These are phyloP conservation scores for Stenodera caucasica DNA, from an alignment of 2,888 invertebrate genomes.

Conservation along the genomic window DNA sequence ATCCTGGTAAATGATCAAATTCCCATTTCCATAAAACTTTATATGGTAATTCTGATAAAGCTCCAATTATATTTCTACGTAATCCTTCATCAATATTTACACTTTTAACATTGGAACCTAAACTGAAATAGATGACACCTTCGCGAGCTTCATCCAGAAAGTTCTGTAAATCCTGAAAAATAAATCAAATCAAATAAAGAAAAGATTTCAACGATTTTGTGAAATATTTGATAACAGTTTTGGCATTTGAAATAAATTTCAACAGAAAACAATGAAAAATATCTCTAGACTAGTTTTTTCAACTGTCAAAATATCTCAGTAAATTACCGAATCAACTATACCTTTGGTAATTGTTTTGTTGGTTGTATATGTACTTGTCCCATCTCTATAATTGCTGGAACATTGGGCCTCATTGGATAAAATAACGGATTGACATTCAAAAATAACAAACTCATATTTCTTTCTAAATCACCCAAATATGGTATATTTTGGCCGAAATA, in stretches of 20 bases:
- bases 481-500: conserved; percentile 50
- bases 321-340: no score
- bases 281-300: no score
- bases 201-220: no score
- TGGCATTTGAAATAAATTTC: not conserved
- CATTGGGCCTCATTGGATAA: conserved; percentile 43
- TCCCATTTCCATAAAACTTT: conserved; percentile 36
- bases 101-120: conserved; percentile 46
- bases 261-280: no score
- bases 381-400: conserved; percentile 46
- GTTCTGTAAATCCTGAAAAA: conserved; percentile 41
- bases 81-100: conserved; percentile 21
- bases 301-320: no score
- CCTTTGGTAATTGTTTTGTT: conserved; percentile 41
- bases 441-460: conserved; percentile 46
- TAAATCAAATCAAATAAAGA: no score
- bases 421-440: conserved; percentile 47
- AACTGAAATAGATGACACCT: conserved; percentile 48
- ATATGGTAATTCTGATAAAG: conserved; percentile 28
- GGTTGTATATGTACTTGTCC: conserved; percentile 44
- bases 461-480: conserved; percentile 44
- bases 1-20: conserved; percentile 23
- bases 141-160: conserved; percentile 42
- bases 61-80: conserved; percentile 22
- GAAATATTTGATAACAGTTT: no score